Evolutionary conservation across 2,888 invertebrate species (phyloP).

Genomic region (Pyrrhosoma nymphula): DNA sequence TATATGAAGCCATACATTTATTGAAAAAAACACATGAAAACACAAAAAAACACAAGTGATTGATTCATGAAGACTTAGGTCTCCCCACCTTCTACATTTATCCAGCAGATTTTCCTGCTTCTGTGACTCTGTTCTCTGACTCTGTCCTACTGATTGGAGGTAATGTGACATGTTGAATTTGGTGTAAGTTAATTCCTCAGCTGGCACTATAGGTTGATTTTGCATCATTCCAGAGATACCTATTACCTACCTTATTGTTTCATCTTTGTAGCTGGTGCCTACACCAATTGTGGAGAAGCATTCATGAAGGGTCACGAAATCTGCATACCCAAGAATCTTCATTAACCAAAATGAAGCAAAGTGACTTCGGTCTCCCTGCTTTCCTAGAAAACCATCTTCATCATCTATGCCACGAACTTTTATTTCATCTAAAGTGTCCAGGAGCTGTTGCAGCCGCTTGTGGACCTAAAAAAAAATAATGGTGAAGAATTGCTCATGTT

Average conservation of each 20-base stretch:
- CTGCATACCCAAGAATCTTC: slow-evolving; percentile 77
- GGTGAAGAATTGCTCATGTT: not conserved
- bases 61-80: not conserved
- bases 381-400: slow-evolving; percentile 31
- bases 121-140: not conserved
- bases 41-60: too few species aligned
- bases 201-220: not conserved
- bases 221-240: not conserved
- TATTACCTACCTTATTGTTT: slow-evolving; percentile 81
- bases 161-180: not conserved
- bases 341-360: slow-evolving; percentile 74
- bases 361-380: slow-evolving; percentile 12
- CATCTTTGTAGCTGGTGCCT: slow-evolving; percentile 87
- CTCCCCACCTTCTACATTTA: not conserved
- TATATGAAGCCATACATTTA: too few species aligned
- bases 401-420: slow-evolving; percentile 7
- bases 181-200: not conserved
- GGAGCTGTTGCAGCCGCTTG: not conserved
- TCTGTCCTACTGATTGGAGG: not conserved
- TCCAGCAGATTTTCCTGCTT: not conserved
- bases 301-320: slow-evolving; percentile 76
- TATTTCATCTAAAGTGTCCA: slow-evolving; percentile 24
- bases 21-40: too few species aligned
- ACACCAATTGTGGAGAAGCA: slow-evolving; percentile 74
- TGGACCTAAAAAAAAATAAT: slow-evolving; percentile 31